Evolutionary conservation across 2,797 vertebrate species (phyloP).

Genomic region (Pseudochromis fuscus): DNA sequence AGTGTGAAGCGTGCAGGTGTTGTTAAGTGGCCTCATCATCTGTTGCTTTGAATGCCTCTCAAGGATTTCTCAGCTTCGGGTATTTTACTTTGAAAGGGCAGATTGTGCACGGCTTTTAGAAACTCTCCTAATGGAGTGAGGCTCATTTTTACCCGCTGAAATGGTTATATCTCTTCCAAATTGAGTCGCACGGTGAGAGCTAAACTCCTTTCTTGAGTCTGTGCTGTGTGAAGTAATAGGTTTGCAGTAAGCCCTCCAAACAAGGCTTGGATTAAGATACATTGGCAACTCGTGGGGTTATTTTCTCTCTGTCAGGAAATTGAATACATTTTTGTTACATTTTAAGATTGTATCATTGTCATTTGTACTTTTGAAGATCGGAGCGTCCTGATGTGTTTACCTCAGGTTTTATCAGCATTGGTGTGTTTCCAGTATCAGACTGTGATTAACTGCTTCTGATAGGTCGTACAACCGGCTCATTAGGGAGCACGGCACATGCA

Average conservation of each 20-base stretch:
- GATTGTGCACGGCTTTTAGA: conserved; percentile 37
- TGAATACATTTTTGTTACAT: too few relatives aligned
- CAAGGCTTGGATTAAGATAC: conserved; percentile 31
- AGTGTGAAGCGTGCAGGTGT: background rate
- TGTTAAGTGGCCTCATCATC: conserved; percentile 1
- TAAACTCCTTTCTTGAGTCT: conserved; percentile 24
- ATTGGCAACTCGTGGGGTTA: conserved; percentile 9
- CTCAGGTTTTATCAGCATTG: conserved; percentile 52
- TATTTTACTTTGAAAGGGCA: conserved; percentile 50
- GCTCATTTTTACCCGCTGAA: conserved; percentile 40
- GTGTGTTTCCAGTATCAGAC: conserved; percentile 49
- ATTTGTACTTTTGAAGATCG: too few relatives aligned
- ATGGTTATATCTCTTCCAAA: conserved; percentile 46
- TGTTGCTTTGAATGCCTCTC: conserved; percentile 17
- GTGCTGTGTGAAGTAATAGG: conserved; percentile 50
- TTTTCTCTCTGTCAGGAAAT: conserved; percentile 9
- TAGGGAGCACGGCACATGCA: conserved; percentile 41
- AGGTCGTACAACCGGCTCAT: conserved; percentile 54
- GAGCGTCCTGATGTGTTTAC: conserved; percentile 52
- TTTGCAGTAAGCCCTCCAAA: conserved; percentile 54
- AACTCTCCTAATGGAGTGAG: conserved; percentile 54
- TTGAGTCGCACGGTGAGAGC: conserved; percentile 30
- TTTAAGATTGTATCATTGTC: too few relatives aligned
- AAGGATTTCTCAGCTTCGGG: conserved; percentile 21
- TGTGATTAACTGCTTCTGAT: conserved; percentile 60